Base-by-base conservation (phyloP, 2,797 vertebrate species). In the Eulemur mongoz region DNA sequence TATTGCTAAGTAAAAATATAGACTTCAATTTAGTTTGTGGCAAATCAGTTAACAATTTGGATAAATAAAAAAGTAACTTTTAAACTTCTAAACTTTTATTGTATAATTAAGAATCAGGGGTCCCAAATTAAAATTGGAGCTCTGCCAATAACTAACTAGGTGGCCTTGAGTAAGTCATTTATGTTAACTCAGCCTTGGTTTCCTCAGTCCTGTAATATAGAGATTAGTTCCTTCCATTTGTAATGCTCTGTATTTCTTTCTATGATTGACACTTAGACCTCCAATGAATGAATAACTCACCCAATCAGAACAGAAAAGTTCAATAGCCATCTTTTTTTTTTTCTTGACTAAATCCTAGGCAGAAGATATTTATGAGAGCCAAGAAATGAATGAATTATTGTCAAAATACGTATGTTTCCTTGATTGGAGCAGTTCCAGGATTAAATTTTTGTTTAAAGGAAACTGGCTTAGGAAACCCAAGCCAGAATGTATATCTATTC, bases 261-360 rank as follows among this genome's bases (percentile, higher is more conserved):
- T 86, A 27, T 50, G 23, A 89, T 50, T 5, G 69, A 82, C 27
- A 43, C 48, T 85, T 88, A 80, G 45, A 72, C 32, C 22, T 81
- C 52, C 76, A 94, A 43, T 69, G 18, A 97, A 79, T 90, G 61
- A 95, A 79, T 69, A 40, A 78, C 4, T 91, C 45, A 84, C 30
- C 76, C 50, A 83, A 38, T 2, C 93, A 85, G n/a, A 92, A 90
- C 15, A 67, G n/a, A 96, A 96, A 95, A 89, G n/a, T 86, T 90
- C 76, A 94, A 72, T 59, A 59, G 67, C 25, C 7, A 61, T 93
- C 15, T 54, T 67, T 78, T 88, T 67, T 67, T 89, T 80, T n/a
- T 83, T n/a, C 43, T 57, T 88, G 43, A 94, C 52, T 93, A 96
- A 81, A 95, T 96, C 45, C 59, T 89, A 59, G 48, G 57, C 14